phyloP scores from a whole-genome alignment of 2,113 vertebrate species.

The Festucalex cinctus region DNA sequence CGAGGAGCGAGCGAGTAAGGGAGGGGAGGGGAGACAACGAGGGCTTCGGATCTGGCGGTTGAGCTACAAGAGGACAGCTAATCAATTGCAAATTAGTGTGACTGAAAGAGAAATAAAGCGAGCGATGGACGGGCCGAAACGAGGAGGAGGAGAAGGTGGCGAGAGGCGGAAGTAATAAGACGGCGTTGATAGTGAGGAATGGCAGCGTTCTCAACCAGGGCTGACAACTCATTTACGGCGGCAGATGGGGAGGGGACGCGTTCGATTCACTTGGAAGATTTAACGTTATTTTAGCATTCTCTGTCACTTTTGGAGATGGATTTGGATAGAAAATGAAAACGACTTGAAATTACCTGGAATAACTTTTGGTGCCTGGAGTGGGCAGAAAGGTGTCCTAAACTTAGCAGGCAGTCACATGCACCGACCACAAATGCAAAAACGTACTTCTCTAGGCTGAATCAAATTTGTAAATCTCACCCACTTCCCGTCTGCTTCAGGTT shows the following conservation, averaged over 20 bases:
- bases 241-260: constrained; percentile 20
- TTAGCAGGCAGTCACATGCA: background rate
- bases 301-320: background rate
- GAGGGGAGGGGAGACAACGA: background rate
- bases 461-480: background rate
- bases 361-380: background rate
- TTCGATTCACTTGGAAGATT: constrained; percentile 27
- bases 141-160: constrained; percentile 36
- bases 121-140: constrained; percentile 32
- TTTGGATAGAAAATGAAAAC: background rate
- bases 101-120: constrained; percentile 57
- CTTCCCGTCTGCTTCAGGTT: background rate
- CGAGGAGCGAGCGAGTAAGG: background rate
- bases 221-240: constrained; percentile 55
- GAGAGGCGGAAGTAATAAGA: constrained; percentile 58
- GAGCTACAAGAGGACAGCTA: constrained; percentile 81
- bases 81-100: constrained; percentile 83
- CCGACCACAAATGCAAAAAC: background rate
- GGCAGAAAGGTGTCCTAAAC: background rate
- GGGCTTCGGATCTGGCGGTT: constrained; percentile 34
- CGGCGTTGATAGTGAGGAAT: constrained; percentile 45
- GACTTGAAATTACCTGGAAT: background rate
- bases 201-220: constrained; percentile 41
- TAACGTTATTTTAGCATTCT: constrained; percentile 15
- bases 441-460: background rate